Evolutionary conservation across 2,797 vertebrate genomes (phyloP), one percentile per base, ranked within the genome.

Genomic region (Falco rusticolus): DNA sequence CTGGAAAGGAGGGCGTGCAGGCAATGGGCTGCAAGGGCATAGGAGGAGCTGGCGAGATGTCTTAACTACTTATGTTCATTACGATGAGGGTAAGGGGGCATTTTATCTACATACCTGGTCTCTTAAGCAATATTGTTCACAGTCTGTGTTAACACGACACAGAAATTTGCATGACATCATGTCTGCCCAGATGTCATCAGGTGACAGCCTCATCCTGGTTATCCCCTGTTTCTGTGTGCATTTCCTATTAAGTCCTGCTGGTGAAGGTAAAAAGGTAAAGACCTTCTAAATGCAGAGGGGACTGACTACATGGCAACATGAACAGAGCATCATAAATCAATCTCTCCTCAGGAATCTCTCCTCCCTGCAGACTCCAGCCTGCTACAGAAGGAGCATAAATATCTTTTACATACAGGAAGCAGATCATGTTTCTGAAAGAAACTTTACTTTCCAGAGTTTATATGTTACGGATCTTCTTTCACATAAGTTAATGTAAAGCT

Each of bases 331-430:
- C 88, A 70, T 96, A 94, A 95, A 96, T 91, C 86, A 93, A 21
- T 77, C 81, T 93, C 93, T 95, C 71, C 66, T 79, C 15, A 34
- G 78, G 79, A 84, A 84, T 39, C 37, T 39, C 37, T 39, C 37
- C 37, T 54, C 87, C 54, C 65, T 81, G 53, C 29, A 39, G 78
- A 84, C 68, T 89, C 51, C 60, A 80, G 57, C 47, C 53, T 87
- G 68, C 84, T 80, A 45, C 5, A 64, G 48, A 66, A 41, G 37
- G 29, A 96, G 21, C 75, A 78, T 89, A 95, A 94, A 93, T 95
- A 65, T 61, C n/a, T 84, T 95, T 80, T 78, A 91, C 89, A 84
- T 83, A 83, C 86, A 89, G 93, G 94, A 92, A 96, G 47, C 31
- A 59, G 78, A 85, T 92, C 60, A 48, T 0, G 0, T 92, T 95